Evolutionary conservation across 2,888 invertebrate species (phyloP).

Genomic region (Pherbina coryleti): DNA sequence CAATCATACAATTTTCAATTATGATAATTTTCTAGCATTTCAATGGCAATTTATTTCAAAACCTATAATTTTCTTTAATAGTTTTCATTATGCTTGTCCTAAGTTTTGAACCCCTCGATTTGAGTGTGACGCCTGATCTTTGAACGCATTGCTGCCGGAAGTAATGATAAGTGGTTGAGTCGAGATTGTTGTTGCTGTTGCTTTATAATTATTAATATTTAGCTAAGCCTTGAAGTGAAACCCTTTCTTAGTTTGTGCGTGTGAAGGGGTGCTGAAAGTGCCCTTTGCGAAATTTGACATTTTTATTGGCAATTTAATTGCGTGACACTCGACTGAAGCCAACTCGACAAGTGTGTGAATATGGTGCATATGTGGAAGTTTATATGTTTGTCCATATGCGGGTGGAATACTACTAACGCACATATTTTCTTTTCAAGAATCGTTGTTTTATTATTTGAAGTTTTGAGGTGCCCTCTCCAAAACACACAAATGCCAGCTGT

Average conservation of each 20-base stretch:
- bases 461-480: neutral
- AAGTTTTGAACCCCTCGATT: neutral
- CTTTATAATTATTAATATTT: constrained; percentile 13
- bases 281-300: constrained; percentile 24
- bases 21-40: constrained; percentile 29
- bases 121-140: neutral
- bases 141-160: constrained; percentile 11
- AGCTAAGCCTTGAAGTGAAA: neutral
- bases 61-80: constrained; percentile 64
- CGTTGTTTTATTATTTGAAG: neutral
- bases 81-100: constrained; percentile 50
- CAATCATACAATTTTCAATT: constrained; percentile 38
- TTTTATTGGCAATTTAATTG: constrained; percentile 35
- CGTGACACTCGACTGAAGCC: neutral
- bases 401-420: neutral
- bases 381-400: neutral
- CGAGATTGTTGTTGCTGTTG: constrained; percentile 6
- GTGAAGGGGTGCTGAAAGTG: neutral
- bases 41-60: constrained; percentile 57
- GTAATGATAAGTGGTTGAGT: constrained; percentile 2
- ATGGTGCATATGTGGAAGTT: neutral
- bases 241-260: neutral
- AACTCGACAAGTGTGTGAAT: neutral
- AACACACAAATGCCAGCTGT: neutral
- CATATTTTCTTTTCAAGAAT: neutral